Evolutionary conservation across 2,888 invertebrate genomes (phyloP), one percentile per base, ranked within the genome.

Genomic region (Steinernema hermaphroditum): DNA sequence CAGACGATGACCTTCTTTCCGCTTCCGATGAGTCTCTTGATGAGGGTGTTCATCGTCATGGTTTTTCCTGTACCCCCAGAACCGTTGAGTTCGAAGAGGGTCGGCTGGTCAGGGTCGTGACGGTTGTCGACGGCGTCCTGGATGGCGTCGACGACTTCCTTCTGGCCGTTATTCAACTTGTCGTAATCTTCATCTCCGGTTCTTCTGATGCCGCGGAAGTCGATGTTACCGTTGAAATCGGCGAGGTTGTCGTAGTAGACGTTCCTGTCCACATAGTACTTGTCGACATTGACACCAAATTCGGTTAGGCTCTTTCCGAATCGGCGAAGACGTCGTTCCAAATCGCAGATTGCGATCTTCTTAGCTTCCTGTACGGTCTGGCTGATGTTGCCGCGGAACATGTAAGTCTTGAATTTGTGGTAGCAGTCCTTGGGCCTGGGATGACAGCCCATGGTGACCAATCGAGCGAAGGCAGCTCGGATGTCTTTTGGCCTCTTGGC

Each of bases 51-150:
- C 14, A 49, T 9, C 14, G 19, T 9, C 12, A 49, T 19, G 9
- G 49, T 49, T 19, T 49, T 49, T 9, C n/a, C n/a, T n/a, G n/a
- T n/a, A n/a, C 49, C 49, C 49, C 49, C 49, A n/a, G 49, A 41
- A 12, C 43, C 43, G 16, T 41, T 41, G 9, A 41, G 9, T 6
- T 49, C 49, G 49, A 49, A n/a, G 9, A 49, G 9, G 6, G 12
- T 8, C 9, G 9, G 49, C 19, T 6, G 49, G 6, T 12, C 6
- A 49, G n/a, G n/a, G n/a, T n/a, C n/a, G n/a, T 9, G 14, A 6
- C 12, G n/a, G n/a, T n/a, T n/a, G n/a, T n/a, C n/a, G n/a, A n/a
- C n/a, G n/a, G n/a, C n/a, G 6, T 19, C 19, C 19, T n/a, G 19
- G 6, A n/a, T 9, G 6, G 49, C 19, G 19, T 49, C 19, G 14